Conservation (phyloP, 1,140 invertebrate genomes). For the Drosophila navojoa region DNA sequence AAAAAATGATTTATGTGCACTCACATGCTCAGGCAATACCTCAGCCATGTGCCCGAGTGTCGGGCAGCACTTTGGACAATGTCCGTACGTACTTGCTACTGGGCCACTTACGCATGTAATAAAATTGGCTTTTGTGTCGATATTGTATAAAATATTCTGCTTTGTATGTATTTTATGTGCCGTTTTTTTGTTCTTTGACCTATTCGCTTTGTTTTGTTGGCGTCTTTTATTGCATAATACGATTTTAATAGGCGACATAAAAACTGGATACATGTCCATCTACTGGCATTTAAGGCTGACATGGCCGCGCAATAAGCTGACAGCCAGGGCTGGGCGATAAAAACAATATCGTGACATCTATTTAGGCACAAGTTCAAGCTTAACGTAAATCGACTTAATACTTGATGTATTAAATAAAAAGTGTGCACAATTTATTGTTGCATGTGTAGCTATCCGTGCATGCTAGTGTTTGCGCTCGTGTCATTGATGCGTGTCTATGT, state of each 20-base stretch:
- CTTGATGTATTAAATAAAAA: slow-evolving; percentile 8
- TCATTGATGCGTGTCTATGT: slow-evolving; percentile 12
- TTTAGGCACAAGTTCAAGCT: slow-evolving; percentile 22
- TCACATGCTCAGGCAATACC: no score
- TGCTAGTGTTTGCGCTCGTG: slow-evolving; percentile 23
- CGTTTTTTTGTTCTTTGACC: slow-evolving; percentile 30
- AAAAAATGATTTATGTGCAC: background rate
- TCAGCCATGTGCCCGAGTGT: background rate
- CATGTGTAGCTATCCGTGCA: background rate
- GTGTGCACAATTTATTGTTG: slow-evolving; percentile 29
- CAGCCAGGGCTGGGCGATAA: slow-evolving; percentile 8
- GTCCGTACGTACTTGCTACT: slow-evolving; percentile 17
- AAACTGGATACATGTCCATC: slow-evolving; percentile 31
- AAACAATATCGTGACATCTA: slow-evolving; percentile 4
- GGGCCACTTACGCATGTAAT: slow-evolving; percentile 58
- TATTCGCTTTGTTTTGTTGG: slow-evolving; percentile 7
- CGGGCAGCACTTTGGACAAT: background rate
- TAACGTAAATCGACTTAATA: background rate
- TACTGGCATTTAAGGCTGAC: slow-evolving; percentile 55
- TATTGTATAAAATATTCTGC: slow-evolving; percentile 56
- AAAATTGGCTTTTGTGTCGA: slow-evolving; percentile 72
- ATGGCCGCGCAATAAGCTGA: slow-evolving; percentile 7
- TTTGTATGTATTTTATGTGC: slow-evolving; percentile 57
- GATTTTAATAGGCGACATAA: slow-evolving; percentile 64
- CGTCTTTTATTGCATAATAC: slow-evolving; percentile 70